Conservation (phyloP, 64 coral and sea anemone genomes). For the Montipora efflorescens region DNA sequence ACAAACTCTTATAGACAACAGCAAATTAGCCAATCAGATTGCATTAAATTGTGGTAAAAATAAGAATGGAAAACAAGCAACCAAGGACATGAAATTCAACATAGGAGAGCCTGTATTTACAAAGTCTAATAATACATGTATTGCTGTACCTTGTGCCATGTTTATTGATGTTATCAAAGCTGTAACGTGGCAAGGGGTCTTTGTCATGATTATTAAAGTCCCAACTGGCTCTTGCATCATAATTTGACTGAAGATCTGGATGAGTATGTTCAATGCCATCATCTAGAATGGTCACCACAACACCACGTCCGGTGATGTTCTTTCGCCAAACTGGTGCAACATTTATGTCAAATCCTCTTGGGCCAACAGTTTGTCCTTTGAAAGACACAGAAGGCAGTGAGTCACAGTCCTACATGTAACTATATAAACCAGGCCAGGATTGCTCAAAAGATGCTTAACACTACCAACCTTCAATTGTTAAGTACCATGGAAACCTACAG, state of each 20-base stretch:
- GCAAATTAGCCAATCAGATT: too few species aligned
- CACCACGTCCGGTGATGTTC: slow-evolving; percentile 85
- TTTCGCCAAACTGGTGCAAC: slow-evolving; percentile 91
- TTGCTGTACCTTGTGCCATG: slow-evolving; percentile 94
- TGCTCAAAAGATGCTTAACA: too few species aligned
- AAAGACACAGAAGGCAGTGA: neutral
- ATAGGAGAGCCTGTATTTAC: too few species aligned
- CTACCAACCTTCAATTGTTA: too few species aligned
- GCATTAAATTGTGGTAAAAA: too few species aligned
- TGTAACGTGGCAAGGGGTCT: slow-evolving; percentile 93
- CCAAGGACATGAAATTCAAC: too few species aligned
- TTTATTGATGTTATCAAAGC: slow-evolving; percentile 89
- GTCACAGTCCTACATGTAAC: neutral
- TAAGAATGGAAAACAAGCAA: too few species aligned
- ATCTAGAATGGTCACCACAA: slow-evolving; percentile 97
- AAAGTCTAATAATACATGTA: neutral
- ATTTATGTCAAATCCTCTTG: slow-evolving; percentile 93
- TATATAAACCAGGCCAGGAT: too few species aligned
- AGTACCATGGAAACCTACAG: too few species aligned
- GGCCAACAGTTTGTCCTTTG: slow-evolving; percentile 89
- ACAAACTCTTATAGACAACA: too few species aligned
- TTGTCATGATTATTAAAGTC: slow-evolving; percentile 88
- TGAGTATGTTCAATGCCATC: slow-evolving; percentile 98
- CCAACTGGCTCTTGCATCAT: slow-evolving; percentile 86
- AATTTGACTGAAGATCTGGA: slow-evolving; percentile 91